Conservation (phyloP, 2,888 invertebrate genomes). For the Clivina fossor region DNA sequence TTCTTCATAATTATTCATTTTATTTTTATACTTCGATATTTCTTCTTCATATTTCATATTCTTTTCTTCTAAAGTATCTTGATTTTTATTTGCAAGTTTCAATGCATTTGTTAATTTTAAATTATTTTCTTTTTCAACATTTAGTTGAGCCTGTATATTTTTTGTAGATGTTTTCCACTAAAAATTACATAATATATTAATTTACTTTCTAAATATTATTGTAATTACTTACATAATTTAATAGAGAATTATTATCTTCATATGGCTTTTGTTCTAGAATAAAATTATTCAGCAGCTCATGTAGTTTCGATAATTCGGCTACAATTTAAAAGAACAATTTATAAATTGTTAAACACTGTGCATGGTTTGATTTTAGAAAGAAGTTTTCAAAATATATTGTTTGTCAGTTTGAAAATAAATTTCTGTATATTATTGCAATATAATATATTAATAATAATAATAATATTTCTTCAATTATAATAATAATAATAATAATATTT, state of each 20-base stretch:
- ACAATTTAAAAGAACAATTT: constrained; percentile 24
- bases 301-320: constrained; percentile 40
- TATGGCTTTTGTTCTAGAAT: neutral
- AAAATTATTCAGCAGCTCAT: constrained; percentile 31
- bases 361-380: no score
- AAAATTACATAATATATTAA: constrained; percentile 9
- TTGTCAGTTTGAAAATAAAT: no score
- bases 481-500: no score
- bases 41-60: constrained; percentile 4
- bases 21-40: constrained; percentile 6
- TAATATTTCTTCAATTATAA: no score
- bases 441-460: no score
- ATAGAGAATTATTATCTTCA: neutral
- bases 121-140: constrained; percentile 20
- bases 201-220: neutral
- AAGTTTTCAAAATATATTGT: no score
- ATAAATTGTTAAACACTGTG: neutral
- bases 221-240: constrained; percentile 22
- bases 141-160: constrained; percentile 35
- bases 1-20: neutral
- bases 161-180: constrained; percentile 39
- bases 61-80: constrained; percentile 10
- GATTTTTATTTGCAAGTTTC: constrained; percentile 28
- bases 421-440: no score
- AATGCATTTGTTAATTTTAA: constrained; percentile 34